These are phyloP conservation scores for Corydoras sp. DNA, from an alignment of 2,113 vertebrate species.

Conservation along the genomic window DNA sequence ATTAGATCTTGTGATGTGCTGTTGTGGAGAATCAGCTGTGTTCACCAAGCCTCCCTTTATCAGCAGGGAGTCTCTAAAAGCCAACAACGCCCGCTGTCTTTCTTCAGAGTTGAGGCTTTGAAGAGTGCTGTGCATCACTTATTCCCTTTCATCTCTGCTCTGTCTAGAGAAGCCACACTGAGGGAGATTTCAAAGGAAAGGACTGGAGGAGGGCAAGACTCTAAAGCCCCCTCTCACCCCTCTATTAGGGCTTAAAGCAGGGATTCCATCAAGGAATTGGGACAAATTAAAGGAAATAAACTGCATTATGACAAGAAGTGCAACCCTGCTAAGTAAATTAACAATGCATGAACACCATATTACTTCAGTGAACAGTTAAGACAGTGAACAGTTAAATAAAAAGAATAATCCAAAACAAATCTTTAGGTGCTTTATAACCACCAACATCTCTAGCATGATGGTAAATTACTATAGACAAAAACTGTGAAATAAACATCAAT, in stretches of 20 bases:
- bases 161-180: slow-evolving; percentile 32
- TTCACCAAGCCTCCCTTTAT: slow-evolving; percentile 13
- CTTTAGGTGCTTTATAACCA: no score
- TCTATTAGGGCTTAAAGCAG: slow-evolving; percentile 9
- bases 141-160: slow-evolving; percentile 65
- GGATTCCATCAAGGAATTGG: slow-evolving; percentile 8
- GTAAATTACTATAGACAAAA: no score
- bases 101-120: slow-evolving; percentile 47
- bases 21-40: slow-evolving; percentile 36
- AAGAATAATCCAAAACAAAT: no score
- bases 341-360: no score
- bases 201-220: slow-evolving; percentile 14
- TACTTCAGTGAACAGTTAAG: no score
- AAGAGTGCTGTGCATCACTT: slow-evolving; percentile 45
- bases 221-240: slow-evolving; percentile 6
- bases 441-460: no score
- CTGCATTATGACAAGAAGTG: neutral
- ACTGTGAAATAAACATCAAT: no score
- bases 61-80: slow-evolving; percentile 44
- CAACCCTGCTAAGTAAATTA: no score
- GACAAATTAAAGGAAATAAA: neutral
- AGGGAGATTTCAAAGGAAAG: slow-evolving; percentile 35
- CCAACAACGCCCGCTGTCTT: slow-evolving; percentile 53
- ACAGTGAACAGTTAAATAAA: no score
- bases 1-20: slow-evolving; percentile 1